Conservation (phyloP, 2,113 vertebrate genomes). For the Formicarius rufipectus region DNA sequence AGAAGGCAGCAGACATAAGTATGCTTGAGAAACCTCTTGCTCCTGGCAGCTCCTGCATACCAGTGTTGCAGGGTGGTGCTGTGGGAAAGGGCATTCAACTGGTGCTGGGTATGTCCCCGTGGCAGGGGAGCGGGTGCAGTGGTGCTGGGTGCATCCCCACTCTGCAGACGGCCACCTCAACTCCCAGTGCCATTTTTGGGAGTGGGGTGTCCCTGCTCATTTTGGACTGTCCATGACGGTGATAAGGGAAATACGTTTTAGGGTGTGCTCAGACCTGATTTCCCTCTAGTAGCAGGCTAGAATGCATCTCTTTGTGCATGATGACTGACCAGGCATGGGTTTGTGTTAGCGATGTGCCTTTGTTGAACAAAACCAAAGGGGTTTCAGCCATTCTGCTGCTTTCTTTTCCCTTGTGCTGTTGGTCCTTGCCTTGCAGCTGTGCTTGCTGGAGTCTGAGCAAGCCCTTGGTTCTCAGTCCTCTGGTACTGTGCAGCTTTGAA, state of each 20-base stretch:
- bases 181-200: not conserved
- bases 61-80: not conserved
- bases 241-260: not conserved
- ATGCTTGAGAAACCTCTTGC: not conserved
- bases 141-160: not conserved
- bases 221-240: not conserved
- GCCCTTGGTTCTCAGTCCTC: not conserved
- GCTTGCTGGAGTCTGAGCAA: not conserved
- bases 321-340: not conserved
- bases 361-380: not conserved
- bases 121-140: not conserved
- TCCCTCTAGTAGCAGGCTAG: not conserved
- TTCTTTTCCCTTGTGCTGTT: not conserved
- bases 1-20: not conserved
- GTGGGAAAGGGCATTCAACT: not conserved
- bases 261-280: not conserved
- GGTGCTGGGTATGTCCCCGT: fast-evolving
- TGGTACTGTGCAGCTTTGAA: not conserved
- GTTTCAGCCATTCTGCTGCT: not conserved
- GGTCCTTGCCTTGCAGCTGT: not conserved
- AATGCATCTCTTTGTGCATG: fast-evolving
- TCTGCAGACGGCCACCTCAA: not conserved
- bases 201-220: not conserved
- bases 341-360: not conserved
- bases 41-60: not conserved